A percentile compares a stretch with the other conserved stretches of the same genome.
Conservation (phyloP, 2,113 vertebrate genomes). For the Melanerpes aurifrons region DNA sequence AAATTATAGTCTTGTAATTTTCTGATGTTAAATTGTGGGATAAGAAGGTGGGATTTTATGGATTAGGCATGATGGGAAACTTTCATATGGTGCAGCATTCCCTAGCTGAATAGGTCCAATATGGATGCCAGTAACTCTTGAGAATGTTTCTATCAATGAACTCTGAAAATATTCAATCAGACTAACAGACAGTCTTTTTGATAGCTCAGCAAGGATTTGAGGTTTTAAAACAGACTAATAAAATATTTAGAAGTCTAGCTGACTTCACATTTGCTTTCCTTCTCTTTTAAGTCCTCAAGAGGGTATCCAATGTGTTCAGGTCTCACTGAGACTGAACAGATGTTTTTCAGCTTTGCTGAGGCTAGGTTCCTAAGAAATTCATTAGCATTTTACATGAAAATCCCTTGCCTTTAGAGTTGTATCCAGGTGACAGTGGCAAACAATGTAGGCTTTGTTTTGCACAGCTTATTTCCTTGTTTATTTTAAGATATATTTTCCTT, state of each 20-base stretch:
- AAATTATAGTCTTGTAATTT: neutral
- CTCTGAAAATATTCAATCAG: neutral
- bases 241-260: neutral
- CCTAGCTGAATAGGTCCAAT: neutral
- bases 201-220: neutral
- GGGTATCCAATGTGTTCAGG: neutral
- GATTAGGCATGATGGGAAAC: neutral
- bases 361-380: neutral
- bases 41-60: neutral
- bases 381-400: constrained; percentile 31
- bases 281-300: neutral
- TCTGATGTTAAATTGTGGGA: neutral
- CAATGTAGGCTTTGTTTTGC: neutral
- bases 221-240: neutral
- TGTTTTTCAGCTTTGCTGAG: constrained; percentile 17
- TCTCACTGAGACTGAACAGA: constrained; percentile 17
- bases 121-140: neutral
- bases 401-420: neutral
- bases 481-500: neutral
- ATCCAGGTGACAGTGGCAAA: neutral
- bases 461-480: neutral
- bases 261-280: neutral
- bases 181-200: neutral
- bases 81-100: neutral
- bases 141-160: neutral